Base-by-base conservation (phyloP, 1,140 invertebrate genomes). In the Drosophila kikkawai region DNA sequence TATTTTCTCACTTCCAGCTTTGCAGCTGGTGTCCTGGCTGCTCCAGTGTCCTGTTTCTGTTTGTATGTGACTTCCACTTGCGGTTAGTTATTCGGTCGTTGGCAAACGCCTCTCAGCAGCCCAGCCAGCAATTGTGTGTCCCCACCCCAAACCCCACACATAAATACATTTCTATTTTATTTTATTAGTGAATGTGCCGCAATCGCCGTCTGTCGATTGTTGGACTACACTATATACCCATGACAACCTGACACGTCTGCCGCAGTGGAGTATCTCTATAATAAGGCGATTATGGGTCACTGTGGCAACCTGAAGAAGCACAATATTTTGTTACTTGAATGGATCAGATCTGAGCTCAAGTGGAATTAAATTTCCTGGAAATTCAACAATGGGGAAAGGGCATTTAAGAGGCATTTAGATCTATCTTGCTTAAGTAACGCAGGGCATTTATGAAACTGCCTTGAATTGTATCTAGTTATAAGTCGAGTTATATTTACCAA, bases 1-100 rank as follows among this genome's bases (percentile, higher is more conserved):
- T 87, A 82, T 86, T 86, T 85, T 86, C 82, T 78, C 82, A 82
- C 82, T 85, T 85, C 37, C 79, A 63, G 57, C 75, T 75, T 69
- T 83, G 68, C 77, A 76, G 75, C 66, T 66, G 55, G 37, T 42
- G n/a, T 48, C 53, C 50, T 29, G 22, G 19, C 44, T 41, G 29
- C 37, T 32, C 44, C 50, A 36, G 58, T 53, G 41, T 32, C 55
- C 37, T 64, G 61, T 48, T 61, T 63, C 39, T 53, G 58, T 71
- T 64, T 86, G 39, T 87, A 60, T 84, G 44, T 80, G 68, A 29
- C 67, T 50, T 75, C 61, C 83, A 80, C 84, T 87, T 87, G 84
- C 65, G 83, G 83, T 87, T 86, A 86, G 83, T 83, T 86, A 78
- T 88, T 87, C 80, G 55, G 61, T 60, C 56, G 48, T 47, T 57